Evolutionary conservation across 2,797 vertebrate genomes (phyloP).

Genomic region (Propithecus perrieri): DNA sequence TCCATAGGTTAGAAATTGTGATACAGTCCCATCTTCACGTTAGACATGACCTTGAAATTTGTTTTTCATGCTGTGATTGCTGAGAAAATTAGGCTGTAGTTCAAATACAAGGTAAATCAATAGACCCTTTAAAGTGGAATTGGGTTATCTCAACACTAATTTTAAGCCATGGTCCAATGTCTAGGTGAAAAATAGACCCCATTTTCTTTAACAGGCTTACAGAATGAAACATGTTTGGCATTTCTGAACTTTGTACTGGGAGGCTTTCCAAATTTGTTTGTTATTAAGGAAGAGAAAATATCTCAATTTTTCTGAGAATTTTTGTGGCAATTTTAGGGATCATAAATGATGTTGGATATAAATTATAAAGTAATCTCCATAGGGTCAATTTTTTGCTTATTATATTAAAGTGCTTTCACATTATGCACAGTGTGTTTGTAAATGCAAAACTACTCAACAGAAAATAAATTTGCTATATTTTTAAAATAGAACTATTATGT

Average conservation of each 20-base stretch:
- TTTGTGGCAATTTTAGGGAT: neutral
- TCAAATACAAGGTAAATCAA: conserved; percentile 71
- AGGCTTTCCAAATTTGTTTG: neutral
- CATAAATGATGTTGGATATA: neutral
- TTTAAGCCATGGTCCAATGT: conserved; percentile 58
- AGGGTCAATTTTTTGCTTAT: neutral
- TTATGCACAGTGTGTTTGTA: neutral
- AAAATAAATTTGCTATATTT: neutral
- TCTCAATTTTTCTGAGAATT: neutral
- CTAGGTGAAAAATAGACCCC: conserved; percentile 50
- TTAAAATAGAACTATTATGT: neutral
- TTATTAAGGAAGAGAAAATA: neutral
- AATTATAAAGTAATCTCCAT: neutral
- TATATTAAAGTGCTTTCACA: neutral
- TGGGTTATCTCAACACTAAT: conserved; percentile 61
- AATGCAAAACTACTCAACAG: neutral
- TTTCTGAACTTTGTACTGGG: conserved; percentile 15
- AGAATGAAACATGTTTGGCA: neutral
- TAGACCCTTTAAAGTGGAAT: conserved; percentile 54
- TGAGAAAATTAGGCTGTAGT: conserved; percentile 67
- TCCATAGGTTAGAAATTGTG: neutral
- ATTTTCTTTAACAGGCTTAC: conserved; percentile 30
- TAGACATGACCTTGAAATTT: conserved; percentile 56
- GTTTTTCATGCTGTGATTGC: conserved; percentile 65
- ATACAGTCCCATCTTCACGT: neutral